Conservation (phyloP, 2,888 invertebrate genomes). For the Caenorhabditis auriculariae region DNA sequence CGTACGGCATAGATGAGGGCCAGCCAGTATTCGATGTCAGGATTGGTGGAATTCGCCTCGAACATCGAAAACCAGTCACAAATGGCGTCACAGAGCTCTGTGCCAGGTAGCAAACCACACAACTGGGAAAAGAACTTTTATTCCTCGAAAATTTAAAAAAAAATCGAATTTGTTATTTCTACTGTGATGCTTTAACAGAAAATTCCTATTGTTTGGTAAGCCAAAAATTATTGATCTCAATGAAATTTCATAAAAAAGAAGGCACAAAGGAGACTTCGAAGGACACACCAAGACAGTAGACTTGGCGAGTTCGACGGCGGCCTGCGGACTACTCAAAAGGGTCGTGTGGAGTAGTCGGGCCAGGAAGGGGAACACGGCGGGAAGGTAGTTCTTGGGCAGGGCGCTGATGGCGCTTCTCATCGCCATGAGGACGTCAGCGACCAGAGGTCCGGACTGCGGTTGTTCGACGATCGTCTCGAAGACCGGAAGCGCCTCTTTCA, state of each 20-base stretch:
- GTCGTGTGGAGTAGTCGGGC: conserved; percentile 23
- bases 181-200: no score
- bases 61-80: conserved; percentile 18
- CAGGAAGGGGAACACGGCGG: conserved; percentile 27
- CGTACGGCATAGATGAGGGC: conserved; percentile 23
- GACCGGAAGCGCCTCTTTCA: conserved; percentile 32
- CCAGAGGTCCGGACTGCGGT: background rate
- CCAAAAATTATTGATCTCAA: no score
- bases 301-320: conserved; percentile 36
- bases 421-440: conserved; percentile 32
- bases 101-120: conserved; percentile 9
- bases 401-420: conserved; percentile 13
- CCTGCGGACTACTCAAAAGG: conserved; percentile 14
- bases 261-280: no score
- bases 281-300: conserved; percentile 29
- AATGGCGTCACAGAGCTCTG: conserved; percentile 11
- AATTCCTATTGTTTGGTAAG: no score
- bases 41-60: conserved; percentile 8
- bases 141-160: no score
- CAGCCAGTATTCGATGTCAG: conserved; percentile 30
- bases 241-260: no score
- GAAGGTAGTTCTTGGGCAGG: conserved; percentile 12
- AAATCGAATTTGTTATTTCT: no score
- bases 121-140: no score
- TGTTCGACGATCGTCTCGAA: conserved; percentile 16